phyloP scores from a whole-genome alignment of 1,140 invertebrate genomes.

The Lepidurus apus region DNA sequence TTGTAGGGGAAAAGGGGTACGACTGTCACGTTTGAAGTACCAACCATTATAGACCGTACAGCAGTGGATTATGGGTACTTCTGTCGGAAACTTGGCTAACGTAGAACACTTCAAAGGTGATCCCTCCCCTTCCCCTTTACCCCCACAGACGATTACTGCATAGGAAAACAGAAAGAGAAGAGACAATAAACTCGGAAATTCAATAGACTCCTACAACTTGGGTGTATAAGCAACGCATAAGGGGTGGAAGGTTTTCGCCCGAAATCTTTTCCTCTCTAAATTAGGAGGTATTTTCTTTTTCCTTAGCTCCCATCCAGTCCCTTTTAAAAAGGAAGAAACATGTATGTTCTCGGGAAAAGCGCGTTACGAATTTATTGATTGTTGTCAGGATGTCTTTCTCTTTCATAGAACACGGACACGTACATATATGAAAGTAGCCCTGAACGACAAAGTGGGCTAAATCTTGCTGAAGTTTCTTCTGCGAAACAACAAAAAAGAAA shows the following conservation, averaged over 20 bases:
- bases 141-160: background rate
- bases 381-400: background rate
- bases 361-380: background rate
- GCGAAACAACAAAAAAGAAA: background rate
- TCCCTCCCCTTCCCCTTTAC: background rate
- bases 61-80: background rate
- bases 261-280: background rate
- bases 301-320: too few relatives aligned
- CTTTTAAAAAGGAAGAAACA: background rate
- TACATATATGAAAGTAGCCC: background rate
- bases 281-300: background rate
- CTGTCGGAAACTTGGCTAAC: conserved; percentile 18
- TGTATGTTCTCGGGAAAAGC: background rate
- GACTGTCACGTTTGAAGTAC: conserved; percentile 10
- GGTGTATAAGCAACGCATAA: background rate
- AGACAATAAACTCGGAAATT: conserved; percentile 10
- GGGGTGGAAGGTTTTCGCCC: background rate
- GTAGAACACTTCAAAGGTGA: conserved; percentile 10
- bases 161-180: background rate
- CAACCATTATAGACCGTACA: conserved; percentile 15
- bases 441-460: background rate
- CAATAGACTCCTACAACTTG: background rate
- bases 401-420: background rate
- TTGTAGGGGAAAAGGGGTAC: background rate
- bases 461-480: background rate